Percentiles rank a stretch among this genome's conserved stretches.
These are phyloP conservation scores for Coremacera marginata DNA, from an alignment of 2,888 invertebrate species.

Conservation along the genomic window DNA sequence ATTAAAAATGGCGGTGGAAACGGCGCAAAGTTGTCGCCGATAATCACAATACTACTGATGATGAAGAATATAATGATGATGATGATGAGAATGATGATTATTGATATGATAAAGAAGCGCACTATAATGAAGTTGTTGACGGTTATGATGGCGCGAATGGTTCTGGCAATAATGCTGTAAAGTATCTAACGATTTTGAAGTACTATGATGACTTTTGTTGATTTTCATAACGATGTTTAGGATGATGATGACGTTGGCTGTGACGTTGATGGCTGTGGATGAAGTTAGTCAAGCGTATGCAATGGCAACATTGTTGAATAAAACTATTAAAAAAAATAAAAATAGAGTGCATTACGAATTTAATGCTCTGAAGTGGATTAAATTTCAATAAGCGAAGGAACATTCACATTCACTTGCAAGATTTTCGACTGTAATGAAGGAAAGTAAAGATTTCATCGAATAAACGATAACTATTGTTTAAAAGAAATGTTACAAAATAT, in stretches of 20 bases:
- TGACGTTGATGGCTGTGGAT: not conserved
- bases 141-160: not conserved
- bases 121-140: not conserved
- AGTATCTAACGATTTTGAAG: too few species aligned
- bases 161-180: not conserved
- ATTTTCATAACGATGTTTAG: too few species aligned
- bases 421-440: too few species aligned
- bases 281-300: not conserved
- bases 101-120: not conserved
- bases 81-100: not conserved
- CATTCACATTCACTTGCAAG: too few species aligned
- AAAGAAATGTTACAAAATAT: too few species aligned
- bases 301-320: not conserved
- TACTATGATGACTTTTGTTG: too few species aligned
- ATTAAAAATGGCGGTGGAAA: not conserved
- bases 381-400: not conserved
- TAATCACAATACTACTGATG: not conserved
- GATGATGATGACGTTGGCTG: not conserved
- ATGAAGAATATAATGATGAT: not conserved
- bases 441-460: too few species aligned
- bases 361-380: slow-evolving; percentile 11
- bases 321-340: too few species aligned
- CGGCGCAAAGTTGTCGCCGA: not conserved
- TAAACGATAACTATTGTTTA: too few species aligned
- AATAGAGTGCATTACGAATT: not conserved